Evolutionary conservation across 2,888 invertebrate genomes (phyloP), one percentile per base, ranked within the genome.

Genomic region (Mythimna lalbum): DNA sequence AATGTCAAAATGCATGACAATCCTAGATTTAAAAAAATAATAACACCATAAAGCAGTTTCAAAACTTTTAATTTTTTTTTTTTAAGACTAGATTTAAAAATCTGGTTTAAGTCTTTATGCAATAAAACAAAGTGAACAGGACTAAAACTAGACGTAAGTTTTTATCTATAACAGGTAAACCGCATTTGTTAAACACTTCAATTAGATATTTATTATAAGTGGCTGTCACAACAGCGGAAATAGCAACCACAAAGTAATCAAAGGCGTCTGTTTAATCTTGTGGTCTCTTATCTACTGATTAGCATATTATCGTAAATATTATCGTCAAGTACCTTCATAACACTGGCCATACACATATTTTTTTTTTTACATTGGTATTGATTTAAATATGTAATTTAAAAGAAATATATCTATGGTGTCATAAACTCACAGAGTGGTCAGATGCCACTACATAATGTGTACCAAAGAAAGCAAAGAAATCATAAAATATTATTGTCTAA

Each of bases 231-330:
- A 39, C 4, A 12, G 7, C 27, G 50, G 63, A 63, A 60, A 23
- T 63, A 19, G 33, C 17, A n/a, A 69, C 27, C n/a, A n/a, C n/a
- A 33, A 43, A 50, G 21, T 49, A 60, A 69, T 63, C 76, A 55
- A 55, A 60, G 59, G 27, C 43, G 63, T n/a, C n/a, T 4, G 9
- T 23, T 9, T 36, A 63, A 59, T 76, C 63, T n/a, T 17, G 55
- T 39, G n/a, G 21, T 1, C 0, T 9, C 23, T 63, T 55, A 76
- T 63, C 59, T 50, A 23, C 19, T 23, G 68, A 73, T 66, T 75
- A 62, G n/a, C 5, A 12, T 52, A 57, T 49, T 50, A 62, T 74
- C 66, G 39, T 73, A 23, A n/a, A 73, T 43, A 57, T 23, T 50
- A 57, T 56, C 43, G n/a, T 33, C 14, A 27, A 53, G 21, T 19